Base-by-base conservation (phyloP, 2,888 invertebrate species). In the Sipha maydis region DNA sequence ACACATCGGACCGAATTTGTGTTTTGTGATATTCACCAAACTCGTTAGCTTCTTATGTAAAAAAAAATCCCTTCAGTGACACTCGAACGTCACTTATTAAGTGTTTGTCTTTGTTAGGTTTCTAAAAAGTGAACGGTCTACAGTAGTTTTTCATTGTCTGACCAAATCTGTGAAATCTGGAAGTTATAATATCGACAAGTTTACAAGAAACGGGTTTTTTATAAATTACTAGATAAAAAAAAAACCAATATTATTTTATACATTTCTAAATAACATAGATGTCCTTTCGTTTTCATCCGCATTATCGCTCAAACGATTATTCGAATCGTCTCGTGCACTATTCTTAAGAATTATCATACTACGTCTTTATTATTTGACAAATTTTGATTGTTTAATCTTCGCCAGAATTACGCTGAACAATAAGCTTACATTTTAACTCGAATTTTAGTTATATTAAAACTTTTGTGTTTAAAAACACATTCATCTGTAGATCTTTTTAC, bases 101-200 rank as follows among this genome's bases (percentile, higher is more conserved):
- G 71, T 41, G 14, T 14, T 25, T 31, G 25, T 38, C 9, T 56
- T n/a, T 31, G 31, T 77, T 31, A 31, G 67, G 77, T 85, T 85
- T 85, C 85, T 85, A 85, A 85, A 84, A 85, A 85, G 85, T 77
- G 77, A 85, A 77, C 34, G 85, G 75, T 56, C 25, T 7, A 56
- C 56, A 31, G 31, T 25, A 61, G 48, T 77, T 85, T 85, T 85
- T 67, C 85, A 67, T 77, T 77, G 77, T 77, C 31, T 41, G 77
- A 67, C 61, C 48, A 67, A 67, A 48, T 77, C 31, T 31, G 77
- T 85, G 85, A 85, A 85, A 85, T 77, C 85, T 77, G 48, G 28
- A 77, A 77, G 85, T 77, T 67, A 25, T 31, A 8, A 75, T 19
- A 48, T 56, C 56, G 38, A 84, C 85, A 31, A 31, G 85, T 67